These are phyloP conservation scores for human DNA, from an alignment of 2,113 vertebrate species.

Conservation along the genomic window GRCh38 chr2:131509501-131510000, in stretches of 20 bases:
- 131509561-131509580: neutral
- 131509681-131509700: rapidly evolving
- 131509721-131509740: neutral
- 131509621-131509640: neutral
- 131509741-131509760: neutral
- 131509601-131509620: neutral
- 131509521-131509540: neutral
- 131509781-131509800: neutral
- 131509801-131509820: neutral
- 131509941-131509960: neutral
- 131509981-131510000: neutral
- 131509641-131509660: neutral
- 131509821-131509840: neutral
- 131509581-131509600: neutral
- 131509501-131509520: neutral
- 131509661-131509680: neutral
- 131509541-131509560: neutral
- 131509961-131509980: neutral
- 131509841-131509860: neutral
- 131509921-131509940: neutral
- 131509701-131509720: neutral
- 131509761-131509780: neutral
- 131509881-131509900: neutral
- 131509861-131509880: neutral
- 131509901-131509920: neutral